A percentile compares a stretch with the other conserved stretches of the same genome.
Conservation (phyloP, 1,140 invertebrate genomes). For the Meloidogyne chitwoodi region DNA sequence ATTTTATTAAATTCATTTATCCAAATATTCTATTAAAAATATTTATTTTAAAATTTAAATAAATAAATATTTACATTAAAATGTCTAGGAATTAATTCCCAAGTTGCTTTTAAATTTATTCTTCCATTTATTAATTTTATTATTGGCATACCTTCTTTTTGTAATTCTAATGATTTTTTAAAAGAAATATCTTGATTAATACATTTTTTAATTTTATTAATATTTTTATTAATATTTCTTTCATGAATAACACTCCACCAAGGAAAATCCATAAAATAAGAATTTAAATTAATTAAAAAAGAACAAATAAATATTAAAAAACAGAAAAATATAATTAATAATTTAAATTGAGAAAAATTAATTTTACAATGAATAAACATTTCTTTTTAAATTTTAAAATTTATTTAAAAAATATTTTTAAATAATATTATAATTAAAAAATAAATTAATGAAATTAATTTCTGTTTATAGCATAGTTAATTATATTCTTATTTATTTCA, state of each 20-base stretch:
- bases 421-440: no score
- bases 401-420: no score
- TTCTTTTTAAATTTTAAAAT: no score
- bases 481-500: no score
- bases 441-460: no score
- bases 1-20: not conserved
- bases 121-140: not conserved
- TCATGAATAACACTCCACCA: not conserved
- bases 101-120: slow-evolving; percentile 1
- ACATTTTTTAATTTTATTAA: not conserved
- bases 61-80: slow-evolving; percentile 2
- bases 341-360: not conserved
- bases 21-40: not conserved
- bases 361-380: not conserved
- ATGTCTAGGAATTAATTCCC: slow-evolving; percentile 13
- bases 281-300: not conserved
- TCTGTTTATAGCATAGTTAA: no score
- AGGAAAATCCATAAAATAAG: not conserved
- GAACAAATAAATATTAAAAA: not conserved
- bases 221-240: not conserved
- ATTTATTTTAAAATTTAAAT: not conserved
- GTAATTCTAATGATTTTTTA: not conserved
- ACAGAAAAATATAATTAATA: not conserved
- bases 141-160: not conserved
- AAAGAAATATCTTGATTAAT: not conserved